Evolutionary conservation across 92 coral and sea anemone genomes (phyloP).

Genomic region (Scolanthus callimorphus): DNA sequence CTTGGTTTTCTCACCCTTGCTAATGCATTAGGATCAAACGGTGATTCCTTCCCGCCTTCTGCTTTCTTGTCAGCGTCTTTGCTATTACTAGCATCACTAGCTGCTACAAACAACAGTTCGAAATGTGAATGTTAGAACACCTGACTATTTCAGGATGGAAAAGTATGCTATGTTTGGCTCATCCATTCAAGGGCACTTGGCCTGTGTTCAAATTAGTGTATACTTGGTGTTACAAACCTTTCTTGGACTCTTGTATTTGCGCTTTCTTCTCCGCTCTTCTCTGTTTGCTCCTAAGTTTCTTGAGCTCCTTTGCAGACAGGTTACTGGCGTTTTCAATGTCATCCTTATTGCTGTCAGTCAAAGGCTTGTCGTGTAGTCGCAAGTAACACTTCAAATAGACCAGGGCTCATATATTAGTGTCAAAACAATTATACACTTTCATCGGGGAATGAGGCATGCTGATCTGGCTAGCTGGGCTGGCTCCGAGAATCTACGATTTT

Average conservation of each 20-base stretch:
- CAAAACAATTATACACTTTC: too few relatives aligned
- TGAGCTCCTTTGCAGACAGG: conserved; percentile 90
- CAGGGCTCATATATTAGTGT: too few relatives aligned
- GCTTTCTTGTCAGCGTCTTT: conserved; percentile 80
- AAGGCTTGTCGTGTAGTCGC: conserved; percentile 84
- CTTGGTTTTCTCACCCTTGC: conserved; percentile 82
- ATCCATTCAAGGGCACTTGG: too few relatives aligned
- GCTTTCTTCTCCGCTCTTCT: conserved; percentile 94
- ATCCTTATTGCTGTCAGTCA: conserved; percentile 69
- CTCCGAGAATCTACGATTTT: too few relatives aligned
- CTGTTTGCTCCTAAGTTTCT: conserved; percentile 80
- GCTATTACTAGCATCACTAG: conserved; percentile 62
- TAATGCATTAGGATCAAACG: conserved; percentile 69
- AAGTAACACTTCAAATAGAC: conserved; percentile 80
- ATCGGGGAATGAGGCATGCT: too few relatives aligned
- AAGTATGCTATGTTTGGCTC: too few relatives aligned
- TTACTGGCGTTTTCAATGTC: conserved; percentile 67
- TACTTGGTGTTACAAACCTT: too few relatives aligned
- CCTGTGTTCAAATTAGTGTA: too few relatives aligned
- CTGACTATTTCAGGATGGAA: too few relatives aligned
- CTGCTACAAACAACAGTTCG: conserved; percentile 8
- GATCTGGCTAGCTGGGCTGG: too few relatives aligned
- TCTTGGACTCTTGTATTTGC: conserved; percentile 77
- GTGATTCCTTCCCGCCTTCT: conserved; percentile 70
- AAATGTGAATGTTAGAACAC: too few relatives aligned